Evolutionary conservation across 2,113 vertebrate species (phyloP).

Genomic region (Gallinago undulata): DNA sequence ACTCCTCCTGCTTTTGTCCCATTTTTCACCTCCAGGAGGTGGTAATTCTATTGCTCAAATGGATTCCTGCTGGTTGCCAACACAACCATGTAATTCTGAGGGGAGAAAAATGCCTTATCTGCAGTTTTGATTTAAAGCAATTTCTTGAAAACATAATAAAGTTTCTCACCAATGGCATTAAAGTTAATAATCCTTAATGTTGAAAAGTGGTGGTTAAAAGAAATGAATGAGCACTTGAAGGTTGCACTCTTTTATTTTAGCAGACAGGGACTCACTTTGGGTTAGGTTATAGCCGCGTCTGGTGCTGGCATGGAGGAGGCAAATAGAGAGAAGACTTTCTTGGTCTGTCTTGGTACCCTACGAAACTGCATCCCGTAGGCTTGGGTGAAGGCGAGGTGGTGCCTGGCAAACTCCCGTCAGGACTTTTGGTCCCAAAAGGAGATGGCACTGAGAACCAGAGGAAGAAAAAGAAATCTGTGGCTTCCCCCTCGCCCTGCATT

Average conservation of each 20-base stretch:
- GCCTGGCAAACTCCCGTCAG: neutral
- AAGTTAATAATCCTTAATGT: conserved; percentile 71
- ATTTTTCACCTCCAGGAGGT: conserved; percentile 73
- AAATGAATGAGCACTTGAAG: conserved; percentile 49
- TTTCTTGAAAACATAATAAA: conserved; percentile 69
- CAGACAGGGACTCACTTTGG: conserved; percentile 22
- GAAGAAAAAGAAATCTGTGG: neutral
- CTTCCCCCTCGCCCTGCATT: neutral
- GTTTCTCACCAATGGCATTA: conserved; percentile 55
- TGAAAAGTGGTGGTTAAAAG: conserved; percentile 67
- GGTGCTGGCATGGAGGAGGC: neutral
- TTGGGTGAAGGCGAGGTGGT: neutral
- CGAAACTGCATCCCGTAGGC: neutral
- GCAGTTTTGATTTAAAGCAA: conserved; percentile 61
- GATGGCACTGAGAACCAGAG: neutral
- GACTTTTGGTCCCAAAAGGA: neutral
- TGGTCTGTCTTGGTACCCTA: neutral
- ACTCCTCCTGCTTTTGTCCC: conserved; percentile 63
- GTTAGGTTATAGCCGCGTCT: neutral
- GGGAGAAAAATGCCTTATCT: conserved; percentile 66
- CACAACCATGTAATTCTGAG: conserved; percentile 67
- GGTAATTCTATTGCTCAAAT: conserved; percentile 72
- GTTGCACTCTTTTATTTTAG: conserved; percentile 56
- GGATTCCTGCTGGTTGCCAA: conserved; percentile 69
- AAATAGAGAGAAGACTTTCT: neutral